These are phyloP conservation scores for Torymus tubicola DNA, from an alignment of 2,888 invertebrate species.

Conservation along the genomic window DNA sequence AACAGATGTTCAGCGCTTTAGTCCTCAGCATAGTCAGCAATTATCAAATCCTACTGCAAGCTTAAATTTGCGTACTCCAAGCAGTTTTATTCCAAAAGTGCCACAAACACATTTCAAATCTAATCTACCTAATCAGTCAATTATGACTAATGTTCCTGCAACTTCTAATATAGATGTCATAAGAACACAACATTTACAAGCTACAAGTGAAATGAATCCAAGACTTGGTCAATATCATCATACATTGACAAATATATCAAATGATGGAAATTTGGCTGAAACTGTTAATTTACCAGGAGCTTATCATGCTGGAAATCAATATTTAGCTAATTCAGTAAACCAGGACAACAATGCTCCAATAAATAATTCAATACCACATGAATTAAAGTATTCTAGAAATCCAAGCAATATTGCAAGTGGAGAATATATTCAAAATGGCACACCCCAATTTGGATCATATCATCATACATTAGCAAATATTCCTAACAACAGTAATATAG, in stretches of 20 bases:
- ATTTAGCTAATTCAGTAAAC: constrained; percentile 10
- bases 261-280: constrained; percentile 57
- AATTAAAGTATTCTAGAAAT: constrained; percentile 27
- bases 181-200: neutral
- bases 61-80: constrained; percentile 72
- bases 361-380: constrained; percentile 5
- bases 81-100: constrained; percentile 70
- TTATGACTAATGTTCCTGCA: neutral
- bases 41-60: constrained; percentile 20
- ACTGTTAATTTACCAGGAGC: constrained; percentile 28
- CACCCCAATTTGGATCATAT: neutral
- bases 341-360: neutral
- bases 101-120: constrained; percentile 13
- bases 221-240: constrained; percentile 53
- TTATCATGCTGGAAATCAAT: neutral
- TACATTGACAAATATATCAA: constrained; percentile 60
- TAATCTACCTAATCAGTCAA: constrained; percentile 14
- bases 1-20: constrained; percentile 68
- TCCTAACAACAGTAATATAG: neutral
- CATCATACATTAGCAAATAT: neutral
- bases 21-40: constrained; percentile 63
- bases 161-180: neutral
- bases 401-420: constrained; percentile 17
- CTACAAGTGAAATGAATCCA: neutral
- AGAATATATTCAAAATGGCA: constrained; percentile 8